These are phyloP conservation scores for Pterocles burchelli DNA, from an alignment of 2,113 vertebrate genomes.

Conservation along the genomic window DNA sequence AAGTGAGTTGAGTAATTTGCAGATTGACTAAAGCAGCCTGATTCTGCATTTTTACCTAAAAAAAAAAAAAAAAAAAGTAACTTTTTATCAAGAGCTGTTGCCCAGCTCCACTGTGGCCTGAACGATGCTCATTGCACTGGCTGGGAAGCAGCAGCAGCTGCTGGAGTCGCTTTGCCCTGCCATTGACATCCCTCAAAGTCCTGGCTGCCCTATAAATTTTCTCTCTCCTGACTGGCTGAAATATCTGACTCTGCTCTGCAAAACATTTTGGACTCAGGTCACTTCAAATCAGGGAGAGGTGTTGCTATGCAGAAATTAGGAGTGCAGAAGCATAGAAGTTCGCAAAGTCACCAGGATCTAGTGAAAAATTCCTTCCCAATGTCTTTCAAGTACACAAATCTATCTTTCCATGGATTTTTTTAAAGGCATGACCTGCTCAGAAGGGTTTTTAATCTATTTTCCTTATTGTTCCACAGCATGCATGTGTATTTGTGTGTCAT, in stretches of 20 bases:
- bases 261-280: background rate
- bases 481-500: background rate
- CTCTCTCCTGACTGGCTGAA: background rate
- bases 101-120: background rate
- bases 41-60: background rate
- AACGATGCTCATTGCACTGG: background rate
- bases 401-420: background rate
- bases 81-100: background rate
- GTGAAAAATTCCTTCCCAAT: background rate
- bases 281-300: background rate
- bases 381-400: background rate
- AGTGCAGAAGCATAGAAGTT: background rate
- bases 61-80: background rate
- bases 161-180: slow-evolving; percentile 24
- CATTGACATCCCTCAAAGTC: background rate
- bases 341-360: background rate
- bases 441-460: slow-evolving; percentile 21
- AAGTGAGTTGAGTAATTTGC: slow-evolving; percentile 30
- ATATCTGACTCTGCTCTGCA: background rate
- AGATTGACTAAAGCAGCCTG: slow-evolving; percentile 1
- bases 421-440: background rate
- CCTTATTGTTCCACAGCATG: background rate
- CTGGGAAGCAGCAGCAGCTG: slow-evolving; percentile 30
- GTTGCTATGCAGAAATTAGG: background rate
- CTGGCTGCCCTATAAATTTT: background rate